Evolutionary conservation across 2,888 invertebrate species (phyloP), one percentile per base, ranked within the genome.

Genomic region (Ethmia dodecea): DNA sequence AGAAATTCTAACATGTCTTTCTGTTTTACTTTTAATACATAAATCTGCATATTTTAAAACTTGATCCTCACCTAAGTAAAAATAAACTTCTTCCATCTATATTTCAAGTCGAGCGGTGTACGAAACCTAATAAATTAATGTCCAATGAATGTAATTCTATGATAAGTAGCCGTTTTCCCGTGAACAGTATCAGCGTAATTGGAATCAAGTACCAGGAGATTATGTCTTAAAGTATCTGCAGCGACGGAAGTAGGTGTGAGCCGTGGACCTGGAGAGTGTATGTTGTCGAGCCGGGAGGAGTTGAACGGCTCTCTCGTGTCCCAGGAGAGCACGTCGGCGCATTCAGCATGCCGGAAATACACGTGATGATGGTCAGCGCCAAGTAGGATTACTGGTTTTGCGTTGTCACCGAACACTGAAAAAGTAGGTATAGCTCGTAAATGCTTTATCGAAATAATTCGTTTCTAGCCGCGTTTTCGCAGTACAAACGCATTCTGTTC

Each of bases 151-250:
- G 64, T 70, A 11, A 78, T 69, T 45, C 63, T 69, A 45, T 78
- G 78, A 37, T 71, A 73, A 4, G 72, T 70, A 4, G 69, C 56
- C 9, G 48, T 34, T 27, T 84, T 87, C 14, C 77, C 78, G 28
- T 83, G 74, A 34, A 90, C 75, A 38, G 83, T 90, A 52, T 90
- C 90, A 0, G 80, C 87, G 60, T 90, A 90, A 52, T 90, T 90
- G 6, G 90, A 89, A 52, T 91, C 89, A 2, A 91, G 66, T 10
- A 89, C 77, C 16, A 91, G 64, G 52, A 91, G 81, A 13, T 78
- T 59, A 35, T 77, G 78, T 42, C 87, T 79, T 36, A 79, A 71
- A 38, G 79, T 76, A 42, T 89, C 89, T 0, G 88, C 74, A 9
- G 87, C 61, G 0, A 88, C 89, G 3, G 90, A 87, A 0, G 89